Evolutionary conservation across 2,888 invertebrate species (phyloP).

Genomic region (Salticus scenicus): DNA sequence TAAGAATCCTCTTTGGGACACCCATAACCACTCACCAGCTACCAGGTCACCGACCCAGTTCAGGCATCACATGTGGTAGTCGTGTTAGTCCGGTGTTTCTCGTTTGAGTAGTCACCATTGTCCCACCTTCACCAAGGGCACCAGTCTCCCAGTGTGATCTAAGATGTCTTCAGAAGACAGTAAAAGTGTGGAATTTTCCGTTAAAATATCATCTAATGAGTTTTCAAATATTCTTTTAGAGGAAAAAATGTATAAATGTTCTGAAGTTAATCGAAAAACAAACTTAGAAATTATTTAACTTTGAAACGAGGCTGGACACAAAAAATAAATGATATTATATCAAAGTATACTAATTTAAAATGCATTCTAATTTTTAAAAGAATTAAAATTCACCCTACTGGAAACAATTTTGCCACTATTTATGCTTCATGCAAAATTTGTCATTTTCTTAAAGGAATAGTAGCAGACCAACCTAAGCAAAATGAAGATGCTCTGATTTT

Average conservation of each 20-base stretch:
- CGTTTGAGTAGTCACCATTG: too few relatives aligned
- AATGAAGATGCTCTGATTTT: neutral
- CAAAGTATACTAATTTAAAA: neutral
- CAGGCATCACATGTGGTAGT: too few relatives aligned
- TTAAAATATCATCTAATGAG: neutral
- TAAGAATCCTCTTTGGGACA: too few relatives aligned
- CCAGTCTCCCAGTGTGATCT: too few relatives aligned
- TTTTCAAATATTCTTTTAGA: neutral
- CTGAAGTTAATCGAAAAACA: neutral
- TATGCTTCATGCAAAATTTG: neutral
- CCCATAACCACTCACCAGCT: too few relatives aligned
- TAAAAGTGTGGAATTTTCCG: neutral
- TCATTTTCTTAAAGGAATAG: neutral
- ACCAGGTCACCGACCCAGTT: too few relatives aligned
- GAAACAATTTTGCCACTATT: neutral
- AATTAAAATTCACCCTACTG: neutral
- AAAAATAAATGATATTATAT: neutral
- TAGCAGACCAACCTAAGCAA: neutral
- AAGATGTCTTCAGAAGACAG: neutral
- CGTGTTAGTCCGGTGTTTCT: too few relatives aligned
- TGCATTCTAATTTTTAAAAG: neutral
- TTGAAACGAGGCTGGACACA: neutral
- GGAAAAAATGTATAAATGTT: neutral
- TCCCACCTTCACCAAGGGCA: too few relatives aligned
- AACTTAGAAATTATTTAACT: neutral